These are phyloP conservation scores for Drosophila merina DNA, from an alignment of 2,888 invertebrate genomes.

Conservation along the genomic window DNA sequence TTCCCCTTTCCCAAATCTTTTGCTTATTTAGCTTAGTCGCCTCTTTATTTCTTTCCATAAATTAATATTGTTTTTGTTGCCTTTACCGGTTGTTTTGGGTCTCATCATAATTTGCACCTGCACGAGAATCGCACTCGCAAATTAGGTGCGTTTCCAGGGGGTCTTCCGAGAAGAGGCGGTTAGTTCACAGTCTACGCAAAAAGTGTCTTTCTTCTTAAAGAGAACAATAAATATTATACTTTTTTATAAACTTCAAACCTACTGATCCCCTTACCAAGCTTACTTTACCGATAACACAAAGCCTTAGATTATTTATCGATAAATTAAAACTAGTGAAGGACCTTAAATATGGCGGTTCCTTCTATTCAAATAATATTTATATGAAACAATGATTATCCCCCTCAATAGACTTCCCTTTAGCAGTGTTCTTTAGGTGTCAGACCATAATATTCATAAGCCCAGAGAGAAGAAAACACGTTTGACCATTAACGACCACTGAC, in stretches of 20 bases:
- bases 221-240: neutral
- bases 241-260: neutral
- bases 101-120: constrained; percentile 68
- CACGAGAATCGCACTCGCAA: constrained; percentile 56
- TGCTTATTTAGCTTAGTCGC: constrained; percentile 28
- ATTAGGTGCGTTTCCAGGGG: constrained; percentile 56
- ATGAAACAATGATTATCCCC: neutral
- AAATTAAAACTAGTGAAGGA: neutral
- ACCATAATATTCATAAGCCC: constrained; percentile 30
- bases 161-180: constrained; percentile 5
- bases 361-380: neutral
- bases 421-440: constrained; percentile 48
- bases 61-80: constrained; percentile 30
- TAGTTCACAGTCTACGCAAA: constrained; percentile 10
- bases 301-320: neutral
- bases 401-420: constrained; percentile 16
- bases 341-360: neutral
- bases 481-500: constrained; percentile 52
- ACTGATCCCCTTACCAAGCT: neutral
- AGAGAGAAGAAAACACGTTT: constrained; percentile 54
- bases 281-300: neutral
- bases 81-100: constrained; percentile 24
- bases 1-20: neutral
- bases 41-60: constrained; percentile 23
- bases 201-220: neutral